Evolutionary conservation across 2,888 invertebrate genomes (phyloP).

Genomic region (Petrophora chlorosata): DNA sequence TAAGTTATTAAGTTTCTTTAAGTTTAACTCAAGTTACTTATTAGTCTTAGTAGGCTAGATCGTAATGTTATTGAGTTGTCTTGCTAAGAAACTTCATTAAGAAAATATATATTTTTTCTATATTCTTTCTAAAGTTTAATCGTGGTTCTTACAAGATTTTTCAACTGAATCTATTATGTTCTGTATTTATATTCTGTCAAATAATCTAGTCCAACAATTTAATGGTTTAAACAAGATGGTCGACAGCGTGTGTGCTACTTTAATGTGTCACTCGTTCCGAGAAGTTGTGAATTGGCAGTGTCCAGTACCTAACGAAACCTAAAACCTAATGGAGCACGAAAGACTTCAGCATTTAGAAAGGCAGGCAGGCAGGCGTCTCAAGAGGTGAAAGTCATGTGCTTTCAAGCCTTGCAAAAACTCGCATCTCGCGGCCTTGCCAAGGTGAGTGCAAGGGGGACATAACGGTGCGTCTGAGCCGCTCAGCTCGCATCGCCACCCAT

Average conservation of each 20-base stretch:
- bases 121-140: too few relatives aligned
- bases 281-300: constrained; percentile 28
- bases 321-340: constrained; percentile 41
- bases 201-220: not conserved
- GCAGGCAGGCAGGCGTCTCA: constrained; percentile 63
- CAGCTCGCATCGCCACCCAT: constrained; percentile 47
- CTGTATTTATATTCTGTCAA: not conserved
- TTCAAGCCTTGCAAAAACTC: constrained; percentile 79
- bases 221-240: not conserved
- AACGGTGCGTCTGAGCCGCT: constrained; percentile 71
- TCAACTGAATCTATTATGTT: too few relatives aligned
- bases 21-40: too few relatives aligned
- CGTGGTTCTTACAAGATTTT: too few relatives aligned
- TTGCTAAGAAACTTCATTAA: too few relatives aligned
- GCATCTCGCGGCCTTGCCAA: constrained; percentile 82
- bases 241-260: constrained; percentile 4
- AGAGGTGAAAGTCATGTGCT: constrained; percentile 82
- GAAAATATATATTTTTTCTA: too few relatives aligned
- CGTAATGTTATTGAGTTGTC: too few relatives aligned
- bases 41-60: too few relatives aligned
- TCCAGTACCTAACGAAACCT: constrained; percentile 30
- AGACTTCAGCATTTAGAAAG: constrained; percentile 77
- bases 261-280: constrained; percentile 15
- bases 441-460: constrained; percentile 81
- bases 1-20: too few relatives aligned